Conservation (phyloP, 2,888 invertebrate genomes). For the Crioceris asparagi region DNA sequence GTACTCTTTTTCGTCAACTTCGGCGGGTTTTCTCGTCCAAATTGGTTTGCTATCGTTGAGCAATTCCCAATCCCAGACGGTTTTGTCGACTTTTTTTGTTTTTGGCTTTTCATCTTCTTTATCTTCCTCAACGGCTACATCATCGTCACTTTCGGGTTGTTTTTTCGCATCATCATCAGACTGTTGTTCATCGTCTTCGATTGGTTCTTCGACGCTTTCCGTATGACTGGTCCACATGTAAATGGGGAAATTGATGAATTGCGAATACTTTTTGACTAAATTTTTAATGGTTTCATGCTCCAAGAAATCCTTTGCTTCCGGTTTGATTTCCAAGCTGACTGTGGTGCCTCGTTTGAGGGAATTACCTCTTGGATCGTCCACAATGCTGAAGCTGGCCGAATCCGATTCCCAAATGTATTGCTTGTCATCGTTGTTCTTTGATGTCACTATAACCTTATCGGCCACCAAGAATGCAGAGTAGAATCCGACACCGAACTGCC, state of each 20-base stretch:
- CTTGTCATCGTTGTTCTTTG: slow-evolving; percentile 86
- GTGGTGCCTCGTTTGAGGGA: slow-evolving; percentile 61
- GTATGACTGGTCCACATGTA: slow-evolving; percentile 76
- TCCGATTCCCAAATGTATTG: slow-evolving; percentile 99
- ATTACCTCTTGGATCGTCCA: slow-evolving; percentile 88
- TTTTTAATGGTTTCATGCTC: slow-evolving; percentile 84
- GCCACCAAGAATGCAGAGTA: slow-evolving; percentile 96
- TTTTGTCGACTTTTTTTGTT: slow-evolving; percentile 82
- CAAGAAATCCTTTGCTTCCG: slow-evolving; percentile 93
- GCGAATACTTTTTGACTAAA: slow-evolving; percentile 94
- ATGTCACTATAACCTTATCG: slow-evolving; percentile 88
- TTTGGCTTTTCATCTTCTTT: slow-evolving; percentile 63
- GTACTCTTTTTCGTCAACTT: slow-evolving; percentile 84
- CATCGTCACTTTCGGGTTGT: slow-evolving; percentile 44
- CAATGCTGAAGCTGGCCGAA: slow-evolving; percentile 78
- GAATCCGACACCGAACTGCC: slow-evolving; percentile 99
- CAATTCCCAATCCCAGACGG: slow-evolving; percentile 96
- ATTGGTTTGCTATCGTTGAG: slow-evolving; percentile 97
- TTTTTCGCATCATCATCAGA: slow-evolving; percentile 35
- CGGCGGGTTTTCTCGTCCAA: slow-evolving; percentile 87
- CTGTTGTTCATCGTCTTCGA: slow-evolving; percentile 36
- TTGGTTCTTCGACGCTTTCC: slow-evolving; percentile 62
- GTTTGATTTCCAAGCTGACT: slow-evolving; percentile 79
- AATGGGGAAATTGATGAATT: slow-evolving; percentile 99
- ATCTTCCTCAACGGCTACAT: slow-evolving; percentile 59